Base-by-base conservation (phyloP, 2,797 vertebrate species). In the Limnodromus scolopaceus region DNA sequence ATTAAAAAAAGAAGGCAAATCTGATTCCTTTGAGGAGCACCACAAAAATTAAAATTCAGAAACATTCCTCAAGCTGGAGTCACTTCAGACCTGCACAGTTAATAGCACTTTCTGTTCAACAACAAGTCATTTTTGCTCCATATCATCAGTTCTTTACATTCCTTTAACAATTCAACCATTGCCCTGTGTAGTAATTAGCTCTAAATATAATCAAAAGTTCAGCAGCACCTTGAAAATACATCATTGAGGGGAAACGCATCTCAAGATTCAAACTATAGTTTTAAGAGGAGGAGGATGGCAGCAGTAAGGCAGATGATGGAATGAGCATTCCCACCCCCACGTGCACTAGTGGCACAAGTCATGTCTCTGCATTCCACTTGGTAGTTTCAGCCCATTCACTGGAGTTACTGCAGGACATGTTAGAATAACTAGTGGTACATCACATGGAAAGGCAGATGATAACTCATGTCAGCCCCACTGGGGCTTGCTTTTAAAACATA, bases 31-130 rank as follows among this genome's bases (percentile, higher is more conserved):
- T 84, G 66, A 87, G 79, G 95, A 87, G 51, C 23, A 55, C 10
- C 38, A 68, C 27, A 84, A 86, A 95, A 93, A 95, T 81, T 85
- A 88, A 86, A 93, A 96, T 95, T 97, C 89, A 89, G 55, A 85
- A 86, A 77, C 6, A 5, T 64, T 96, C 28, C 65, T 95, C 71
- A 66, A n/a, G 76, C 49, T 84, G 65, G 84, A 97, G 78, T 89
- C 77, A 51, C 34, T 87, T 83, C 58, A 91, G 65, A 69, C 63
- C 72, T 55, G 72, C 32, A 48, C 25, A 76, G 46, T 28, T 25
- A 17, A 80, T 55, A 69, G 54, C n/a, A 69, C 20, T 4, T 74
- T 72, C 88, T 80, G 36, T 49, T 87, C 69, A 91, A 88, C 28
- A 79, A 87, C 23, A 78, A 87, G 41, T 28, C 46, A 9, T 54